Conservation (phyloP, 2,888 invertebrate species). For the Lasioglossum oenotherae region DNA sequence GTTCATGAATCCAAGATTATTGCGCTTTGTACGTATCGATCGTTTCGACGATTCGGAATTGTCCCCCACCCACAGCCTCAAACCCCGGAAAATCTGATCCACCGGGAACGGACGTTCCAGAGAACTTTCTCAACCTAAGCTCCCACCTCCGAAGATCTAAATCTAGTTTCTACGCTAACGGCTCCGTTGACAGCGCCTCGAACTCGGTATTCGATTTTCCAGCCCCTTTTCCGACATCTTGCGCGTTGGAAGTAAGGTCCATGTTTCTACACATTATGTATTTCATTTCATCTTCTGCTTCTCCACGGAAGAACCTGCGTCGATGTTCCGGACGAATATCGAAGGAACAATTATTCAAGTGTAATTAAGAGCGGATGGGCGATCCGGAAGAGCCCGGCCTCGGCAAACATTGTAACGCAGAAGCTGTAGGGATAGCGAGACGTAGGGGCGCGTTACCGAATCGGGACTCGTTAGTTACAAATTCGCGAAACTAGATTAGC, state of each 20-base stretch:
- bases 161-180: background rate
- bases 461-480: constrained; percentile 69
- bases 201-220: background rate
- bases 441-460: constrained; percentile 36
- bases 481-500: constrained; percentile 69
- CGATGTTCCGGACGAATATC: background rate
- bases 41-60: background rate
- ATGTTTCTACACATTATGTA: background rate
- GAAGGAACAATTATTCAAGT: constrained; percentile 49
- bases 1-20: constrained; percentile 15
- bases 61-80: background rate
- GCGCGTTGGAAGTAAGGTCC: background rate
- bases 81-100: background rate
- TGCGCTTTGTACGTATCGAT: background rate
- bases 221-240: background rate
- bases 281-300: background rate
- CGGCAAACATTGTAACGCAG: constrained; percentile 31
- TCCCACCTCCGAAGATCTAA: background rate
- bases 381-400: constrained; percentile 35
- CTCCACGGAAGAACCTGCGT: background rate
- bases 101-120: background rate
- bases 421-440: background rate
- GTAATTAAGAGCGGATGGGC: constrained; percentile 37
- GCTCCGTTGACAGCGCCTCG: background rate
- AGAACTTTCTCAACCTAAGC: background rate